Conservation (phyloP, 2,888 invertebrate genomes). For the Lasioglossum pauxillum region DNA sequence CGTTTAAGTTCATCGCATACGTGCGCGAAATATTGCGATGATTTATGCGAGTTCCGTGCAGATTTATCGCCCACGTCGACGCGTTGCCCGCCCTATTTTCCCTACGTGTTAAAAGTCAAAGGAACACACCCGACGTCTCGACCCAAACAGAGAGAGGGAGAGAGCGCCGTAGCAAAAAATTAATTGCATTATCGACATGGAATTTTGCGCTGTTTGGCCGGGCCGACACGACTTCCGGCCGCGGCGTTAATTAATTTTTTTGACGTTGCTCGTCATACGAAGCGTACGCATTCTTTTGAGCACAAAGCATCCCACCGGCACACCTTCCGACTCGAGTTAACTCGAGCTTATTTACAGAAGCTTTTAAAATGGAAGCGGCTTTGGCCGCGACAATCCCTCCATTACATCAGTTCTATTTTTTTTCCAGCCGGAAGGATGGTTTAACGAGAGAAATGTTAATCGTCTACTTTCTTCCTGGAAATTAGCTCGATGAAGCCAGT, state of each 20-base stretch:
- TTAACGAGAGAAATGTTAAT: constrained; percentile 10
- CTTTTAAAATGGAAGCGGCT: constrained; percentile 6
- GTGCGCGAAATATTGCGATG: constrained; percentile 39
- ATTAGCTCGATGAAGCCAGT: neutral
- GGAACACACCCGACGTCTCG: constrained; percentile 5
- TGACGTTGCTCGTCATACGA: neutral
- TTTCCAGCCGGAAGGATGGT: neutral
- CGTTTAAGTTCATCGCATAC: constrained; percentile 42
- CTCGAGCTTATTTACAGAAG: constrained; percentile 32
- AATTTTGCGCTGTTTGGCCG: constrained; percentile 44
- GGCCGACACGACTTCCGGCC: constrained; percentile 14
- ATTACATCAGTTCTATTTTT: constrained; percentile 11
- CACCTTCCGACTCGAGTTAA: constrained; percentile 25
- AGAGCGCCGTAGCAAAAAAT: constrained; percentile 30
- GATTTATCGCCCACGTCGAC: constrained; percentile 42
- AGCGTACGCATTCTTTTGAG: constrained; percentile 36
- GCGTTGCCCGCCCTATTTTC: constrained; percentile 23
- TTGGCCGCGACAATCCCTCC: neutral
- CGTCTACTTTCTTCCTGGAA: neutral
- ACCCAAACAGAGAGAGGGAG: neutral
- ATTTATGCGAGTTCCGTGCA: constrained; percentile 40
- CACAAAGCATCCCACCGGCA: constrained; percentile 27
- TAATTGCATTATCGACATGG: constrained; percentile 49
- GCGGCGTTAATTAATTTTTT: constrained; percentile 55
- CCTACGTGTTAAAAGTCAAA: constrained; percentile 43